Evolutionary conservation across 2,888 invertebrate species (phyloP).

Genomic region (Drosophila helvetica): DNA sequence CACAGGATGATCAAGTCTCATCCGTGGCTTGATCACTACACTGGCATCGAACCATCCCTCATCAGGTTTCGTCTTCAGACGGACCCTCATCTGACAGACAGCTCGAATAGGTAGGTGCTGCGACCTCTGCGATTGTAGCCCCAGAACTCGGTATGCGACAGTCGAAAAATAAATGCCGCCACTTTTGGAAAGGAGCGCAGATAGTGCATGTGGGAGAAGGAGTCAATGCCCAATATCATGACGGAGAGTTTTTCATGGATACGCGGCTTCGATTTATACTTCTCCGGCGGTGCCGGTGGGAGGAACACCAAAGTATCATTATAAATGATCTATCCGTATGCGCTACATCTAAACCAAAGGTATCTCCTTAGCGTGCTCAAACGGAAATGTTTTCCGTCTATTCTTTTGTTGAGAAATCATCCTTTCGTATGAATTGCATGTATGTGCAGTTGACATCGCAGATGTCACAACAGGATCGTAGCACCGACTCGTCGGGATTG

Average conservation of each 20-base stretch:
- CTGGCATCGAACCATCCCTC: slow-evolving; percentile 45
- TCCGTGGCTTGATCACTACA: not conserved
- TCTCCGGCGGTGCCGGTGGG: not conserved
- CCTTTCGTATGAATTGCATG: not conserved
- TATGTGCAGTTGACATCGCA: slow-evolving; percentile 9
- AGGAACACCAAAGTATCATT: slow-evolving; percentile 14
- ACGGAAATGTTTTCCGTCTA: not conserved
- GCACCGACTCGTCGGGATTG: not conserved
- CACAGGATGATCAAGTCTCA: slow-evolving; percentile 24
- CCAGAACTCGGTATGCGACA: slow-evolving; percentile 87
- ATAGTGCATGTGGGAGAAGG: slow-evolving; percentile 92
- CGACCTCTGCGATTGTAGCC: slow-evolving; percentile 96
- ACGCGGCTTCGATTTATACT: too few species aligned
- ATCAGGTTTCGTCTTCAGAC: slow-evolving; percentile 46
- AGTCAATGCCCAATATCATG: slow-evolving; percentile 91
- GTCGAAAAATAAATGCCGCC: slow-evolving; percentile 84
- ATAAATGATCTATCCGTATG: slow-evolving; percentile 7
- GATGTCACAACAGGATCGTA: not conserved
- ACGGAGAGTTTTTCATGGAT: slow-evolving; percentile 85
- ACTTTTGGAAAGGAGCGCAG: slow-evolving; percentile 92
- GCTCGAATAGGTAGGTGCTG: slow-evolving; percentile 91
- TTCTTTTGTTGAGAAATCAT: slow-evolving; percentile 6
- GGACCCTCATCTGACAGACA: slow-evolving; percentile 34
- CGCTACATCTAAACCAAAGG: slow-evolving; percentile 7
- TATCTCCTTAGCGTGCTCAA: not conserved